Evolutionary conservation across 2,113 vertebrate species (phyloP).

Genomic region (Lophochroa leadbeateri): DNA sequence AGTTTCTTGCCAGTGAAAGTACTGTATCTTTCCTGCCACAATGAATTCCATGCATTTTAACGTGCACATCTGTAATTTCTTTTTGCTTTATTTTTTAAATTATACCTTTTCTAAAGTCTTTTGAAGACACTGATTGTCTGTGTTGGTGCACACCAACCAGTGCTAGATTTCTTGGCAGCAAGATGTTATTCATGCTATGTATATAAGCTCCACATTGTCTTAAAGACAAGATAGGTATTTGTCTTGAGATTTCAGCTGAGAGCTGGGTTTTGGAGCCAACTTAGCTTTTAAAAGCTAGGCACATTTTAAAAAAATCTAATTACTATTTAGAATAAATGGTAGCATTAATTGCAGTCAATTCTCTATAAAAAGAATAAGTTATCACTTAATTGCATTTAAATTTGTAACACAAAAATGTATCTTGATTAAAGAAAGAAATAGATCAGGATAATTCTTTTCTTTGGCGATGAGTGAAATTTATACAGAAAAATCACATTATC

Average conservation of each 20-base stretch:
- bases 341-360: constrained; percentile 65
- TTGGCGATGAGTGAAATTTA: constrained; percentile 42
- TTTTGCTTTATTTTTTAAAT: neutral
- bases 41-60: neutral
- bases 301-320: constrained; percentile 58
- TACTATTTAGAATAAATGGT: constrained; percentile 51
- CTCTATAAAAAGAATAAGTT: constrained; percentile 57
- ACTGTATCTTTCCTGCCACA: neutral
- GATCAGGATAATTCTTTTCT: constrained; percentile 36
- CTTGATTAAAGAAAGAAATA: constrained; percentile 65
- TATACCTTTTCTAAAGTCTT: neutral
- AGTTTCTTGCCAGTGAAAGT: neutral
- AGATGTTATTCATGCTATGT: neutral
- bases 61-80: neutral
- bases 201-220: neutral
- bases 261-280: constrained; percentile 40
- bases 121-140: neutral
- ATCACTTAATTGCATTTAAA: constrained; percentile 70
- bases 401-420: constrained; percentile 52
- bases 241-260: neutral
- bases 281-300: constrained; percentile 56
- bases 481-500: constrained; percentile 44
- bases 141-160: neutral
- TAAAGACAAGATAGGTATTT: neutral
- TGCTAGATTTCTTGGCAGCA: neutral